Evolutionary conservation across 2,888 invertebrate species (phyloP).

Genomic region (Allolobophora icterica): DNA sequence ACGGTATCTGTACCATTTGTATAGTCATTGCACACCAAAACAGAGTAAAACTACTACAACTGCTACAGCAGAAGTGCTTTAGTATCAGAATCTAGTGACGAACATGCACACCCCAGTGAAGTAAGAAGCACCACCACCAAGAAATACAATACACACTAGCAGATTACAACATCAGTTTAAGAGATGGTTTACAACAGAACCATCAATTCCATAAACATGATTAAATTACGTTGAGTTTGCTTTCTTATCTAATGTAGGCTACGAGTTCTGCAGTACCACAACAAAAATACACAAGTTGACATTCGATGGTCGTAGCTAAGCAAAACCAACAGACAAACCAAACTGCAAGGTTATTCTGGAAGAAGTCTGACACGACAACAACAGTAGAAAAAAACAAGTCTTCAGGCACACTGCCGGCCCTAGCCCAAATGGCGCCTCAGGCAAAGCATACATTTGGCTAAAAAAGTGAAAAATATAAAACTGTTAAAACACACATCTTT

Average conservation of each 20-base stretch:
- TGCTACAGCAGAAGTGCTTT: too few species aligned
- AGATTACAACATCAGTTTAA: conserved; percentile 17
- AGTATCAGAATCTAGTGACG: too few species aligned
- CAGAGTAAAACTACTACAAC: too few species aligned
- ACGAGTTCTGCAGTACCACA: neutral
- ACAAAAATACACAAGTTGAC: neutral
- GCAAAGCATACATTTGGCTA: too few species aligned
- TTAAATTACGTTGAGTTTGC: neutral
- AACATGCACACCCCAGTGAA: neutral
- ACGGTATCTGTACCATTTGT: neutral
- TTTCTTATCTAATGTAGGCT: conserved; percentile 5
- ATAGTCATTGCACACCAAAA: too few species aligned
- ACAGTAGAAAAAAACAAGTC: too few species aligned
- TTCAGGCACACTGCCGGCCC: too few species aligned
- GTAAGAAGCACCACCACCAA: neutral
- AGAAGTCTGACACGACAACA: neutral
- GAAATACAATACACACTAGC: neutral
- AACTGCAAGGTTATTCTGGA: neutral
- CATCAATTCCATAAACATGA: neutral
- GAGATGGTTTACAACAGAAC: neutral
- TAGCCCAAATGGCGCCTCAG: too few species aligned
- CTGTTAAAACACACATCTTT: too few species aligned
- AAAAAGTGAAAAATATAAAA: too few species aligned
- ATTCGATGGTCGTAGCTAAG: neutral
- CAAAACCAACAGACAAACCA: neutral